Evolutionary conservation across 2,113 vertebrate genomes (phyloP), one percentile per base, ranked within the genome.

Genomic region (Cyanoderma ruficeps): DNA sequence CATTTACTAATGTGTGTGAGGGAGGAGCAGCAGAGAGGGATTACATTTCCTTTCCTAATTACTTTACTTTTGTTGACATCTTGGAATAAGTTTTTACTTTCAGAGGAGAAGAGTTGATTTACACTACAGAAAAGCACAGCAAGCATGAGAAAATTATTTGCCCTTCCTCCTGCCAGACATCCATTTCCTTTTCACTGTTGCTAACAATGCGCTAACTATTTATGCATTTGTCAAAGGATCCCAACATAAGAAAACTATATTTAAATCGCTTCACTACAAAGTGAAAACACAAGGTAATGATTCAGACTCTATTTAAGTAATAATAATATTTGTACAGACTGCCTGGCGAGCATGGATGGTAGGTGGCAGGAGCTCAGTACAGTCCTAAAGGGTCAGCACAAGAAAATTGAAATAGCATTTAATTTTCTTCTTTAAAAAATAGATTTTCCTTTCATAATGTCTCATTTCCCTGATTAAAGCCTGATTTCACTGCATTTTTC

Each of bases 81-180:
- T 87, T 71, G 64, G 68, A 93, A 88, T 74, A 92, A 87, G 86
- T 95, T 97, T 95, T 97, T 97, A 96, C 95, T 96, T 96, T 96
- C 91, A 92, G 95, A 95, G 49, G 80, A 93, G 94, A 95, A 93
- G 67, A 95, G 90, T 74, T 93, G 94, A 96, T 96, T 94, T 97
- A 96, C 93, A 94, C 93, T 96, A 94, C 77, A 96, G 96, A 97
- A 97, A 63, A 96, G 63, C 86, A 93, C 91, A 77, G 95, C 80
- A 96, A 97, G 89, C 97, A 97, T 96, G 97, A 97, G 97, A 97
- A 97, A 96, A 96, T 95, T 86, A 95, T 97, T 96, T 96, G 95
- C 95, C 85, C 94, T 96, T 97, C 96, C 95, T 96, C 95, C 88
- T 94, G 94, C 96, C 89, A 90, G 76, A 89, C 95, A 88, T 89